Evolutionary conservation across 2,888 invertebrate genomes (phyloP).

Genomic region (Cataglyphis cursor): DNA sequence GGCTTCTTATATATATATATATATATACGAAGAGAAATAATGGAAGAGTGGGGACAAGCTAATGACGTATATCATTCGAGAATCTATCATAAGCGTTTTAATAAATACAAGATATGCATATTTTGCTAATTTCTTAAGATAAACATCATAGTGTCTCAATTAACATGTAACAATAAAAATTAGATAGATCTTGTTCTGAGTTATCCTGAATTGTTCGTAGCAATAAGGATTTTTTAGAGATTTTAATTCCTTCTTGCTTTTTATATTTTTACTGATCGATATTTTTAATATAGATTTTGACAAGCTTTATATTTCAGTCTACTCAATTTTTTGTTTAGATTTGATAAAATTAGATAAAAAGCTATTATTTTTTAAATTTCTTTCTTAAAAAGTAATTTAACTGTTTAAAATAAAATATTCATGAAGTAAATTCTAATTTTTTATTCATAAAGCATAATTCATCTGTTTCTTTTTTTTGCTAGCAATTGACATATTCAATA

Average conservation of each 20-base stretch:
- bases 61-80: not conserved
- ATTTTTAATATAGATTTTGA: not conserved
- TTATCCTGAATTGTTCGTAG: not conserved
- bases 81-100: not conserved
- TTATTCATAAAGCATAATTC: not conserved
- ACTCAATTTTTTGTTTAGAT: not conserved
- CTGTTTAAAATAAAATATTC: not conserved
- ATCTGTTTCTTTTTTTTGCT: not conserved
- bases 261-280: slow-evolving; percentile 8
- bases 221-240: not conserved
- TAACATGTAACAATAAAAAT: not conserved
- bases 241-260: not conserved
- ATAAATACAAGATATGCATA: slow-evolving; percentile 12
- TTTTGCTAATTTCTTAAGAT: not conserved
- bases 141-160: not conserved
- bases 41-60: slow-evolving; percentile 29
- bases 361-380: not conserved
- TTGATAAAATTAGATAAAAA: not conserved
- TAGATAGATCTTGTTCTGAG: not conserved
- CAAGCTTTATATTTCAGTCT: not conserved
- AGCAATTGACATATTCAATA: not conserved
- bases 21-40: not conserved
- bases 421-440: not conserved
- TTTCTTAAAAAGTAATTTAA: not conserved
- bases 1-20: slow-evolving; percentile 48